Evolutionary conservation across 2,113 vertebrate genomes (phyloP).

Genomic region (Pygoscelis antarcticus): DNA sequence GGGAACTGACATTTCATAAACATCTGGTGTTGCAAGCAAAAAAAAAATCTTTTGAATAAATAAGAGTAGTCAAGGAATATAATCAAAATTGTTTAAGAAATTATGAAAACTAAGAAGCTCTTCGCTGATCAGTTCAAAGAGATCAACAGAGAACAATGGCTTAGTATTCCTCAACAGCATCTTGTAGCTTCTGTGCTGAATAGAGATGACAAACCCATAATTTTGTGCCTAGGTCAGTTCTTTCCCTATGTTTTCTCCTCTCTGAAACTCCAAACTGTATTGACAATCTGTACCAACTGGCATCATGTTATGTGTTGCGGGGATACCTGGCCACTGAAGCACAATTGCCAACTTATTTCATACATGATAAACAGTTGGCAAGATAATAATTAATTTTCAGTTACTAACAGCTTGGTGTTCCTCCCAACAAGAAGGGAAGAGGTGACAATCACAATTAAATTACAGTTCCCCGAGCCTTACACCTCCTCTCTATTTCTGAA

Average conservation of each 20-base stretch:
- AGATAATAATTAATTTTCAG: background rate
- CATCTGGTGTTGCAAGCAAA: background rate
- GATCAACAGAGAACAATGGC: background rate
- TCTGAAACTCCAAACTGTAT: background rate
- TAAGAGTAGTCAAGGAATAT: background rate
- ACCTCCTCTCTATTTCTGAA: background rate
- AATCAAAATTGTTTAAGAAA: conserved; percentile 7
- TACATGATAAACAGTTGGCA: background rate
- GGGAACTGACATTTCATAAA: background rate
- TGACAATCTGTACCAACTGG: background rate
- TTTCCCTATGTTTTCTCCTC: background rate
- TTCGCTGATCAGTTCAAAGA: background rate
- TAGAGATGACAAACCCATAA: background rate
- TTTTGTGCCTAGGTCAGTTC: background rate
- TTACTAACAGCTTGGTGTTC: background rate
- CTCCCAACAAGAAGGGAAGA: background rate
- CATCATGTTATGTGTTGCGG: fast-evolving
- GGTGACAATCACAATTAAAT: background rate
- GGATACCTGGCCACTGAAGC: background rate
- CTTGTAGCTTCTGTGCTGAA: background rate
- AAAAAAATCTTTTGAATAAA: background rate
- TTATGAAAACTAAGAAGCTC: background rate
- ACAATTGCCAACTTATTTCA: background rate
- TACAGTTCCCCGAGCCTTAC: background rate
- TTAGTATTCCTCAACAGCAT: background rate